Evolutionary conservation across 2,797 vertebrate species (phyloP).

Genomic region (Myiothlypis chrysogaster): DNA sequence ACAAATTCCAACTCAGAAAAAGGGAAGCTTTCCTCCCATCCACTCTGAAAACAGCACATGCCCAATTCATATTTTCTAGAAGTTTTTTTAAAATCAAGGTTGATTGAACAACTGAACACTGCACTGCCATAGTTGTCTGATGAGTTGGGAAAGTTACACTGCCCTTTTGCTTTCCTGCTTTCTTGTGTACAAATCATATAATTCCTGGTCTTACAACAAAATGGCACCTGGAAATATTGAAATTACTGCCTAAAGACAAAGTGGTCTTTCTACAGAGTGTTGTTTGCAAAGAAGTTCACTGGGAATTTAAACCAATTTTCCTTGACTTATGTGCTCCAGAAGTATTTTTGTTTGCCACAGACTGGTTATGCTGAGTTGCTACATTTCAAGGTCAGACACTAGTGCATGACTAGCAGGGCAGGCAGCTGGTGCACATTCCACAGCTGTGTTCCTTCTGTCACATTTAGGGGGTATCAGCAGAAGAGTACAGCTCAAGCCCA

Average conservation of each 20-base stretch:
- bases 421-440: background rate
- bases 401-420: background rate
- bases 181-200: fast-evolving
- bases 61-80: background rate
- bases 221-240: background rate
- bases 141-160: background rate
- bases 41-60: background rate
- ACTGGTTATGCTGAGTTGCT: background rate
- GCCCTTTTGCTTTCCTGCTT: background rate
- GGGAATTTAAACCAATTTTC: background rate
- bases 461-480: background rate
- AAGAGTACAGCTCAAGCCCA: background rate
- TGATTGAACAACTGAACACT: background rate
- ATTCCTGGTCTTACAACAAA: background rate
- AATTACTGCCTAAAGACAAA: background rate
- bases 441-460: background rate
- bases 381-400: fast-evolving
- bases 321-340: background rate
- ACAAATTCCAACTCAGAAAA: background rate
- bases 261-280: fast-evolving
- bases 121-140: background rate
- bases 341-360: background rate
- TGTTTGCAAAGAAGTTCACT: background rate
- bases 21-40: background rate
- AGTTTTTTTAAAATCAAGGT: background rate